Percentiles rank a stretch among this genome's conserved stretches.
phyloP scores from a whole-genome alignment of 2,113 vertebrate species.

The Raphicerus campestris region DNA sequence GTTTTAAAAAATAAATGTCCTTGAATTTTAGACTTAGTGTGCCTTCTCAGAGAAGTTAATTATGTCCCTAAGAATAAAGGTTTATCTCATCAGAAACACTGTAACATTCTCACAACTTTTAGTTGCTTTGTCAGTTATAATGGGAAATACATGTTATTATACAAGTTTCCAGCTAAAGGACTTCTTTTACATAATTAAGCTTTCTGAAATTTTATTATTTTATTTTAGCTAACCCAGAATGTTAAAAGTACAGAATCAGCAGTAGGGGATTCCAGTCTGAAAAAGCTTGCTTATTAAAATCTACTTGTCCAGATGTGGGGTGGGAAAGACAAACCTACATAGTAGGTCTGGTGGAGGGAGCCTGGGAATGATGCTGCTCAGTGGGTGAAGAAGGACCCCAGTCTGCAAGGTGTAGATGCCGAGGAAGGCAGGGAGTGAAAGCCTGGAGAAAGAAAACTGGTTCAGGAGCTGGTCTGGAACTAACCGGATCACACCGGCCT shows the following conservation, averaged over 20 bases:
- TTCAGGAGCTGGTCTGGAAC: not conserved
- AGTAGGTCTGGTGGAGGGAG: not conserved
- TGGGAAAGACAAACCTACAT: not conserved
- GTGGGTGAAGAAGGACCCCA: rapidly evolving
- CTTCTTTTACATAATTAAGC: conserved; percentile 54
- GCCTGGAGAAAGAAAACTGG: not conserved
- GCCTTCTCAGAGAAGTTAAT: conserved; percentile 64
- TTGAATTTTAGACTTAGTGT: conserved; percentile 40
- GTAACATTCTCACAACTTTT: conserved; percentile 19
- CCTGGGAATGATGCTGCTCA: rapidly evolving
- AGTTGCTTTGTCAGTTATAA: conserved; percentile 52
- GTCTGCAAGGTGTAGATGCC: not conserved
- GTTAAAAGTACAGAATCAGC: conserved; percentile 5
- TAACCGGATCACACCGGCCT: not conserved
- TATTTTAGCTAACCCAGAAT: conserved; percentile 24
- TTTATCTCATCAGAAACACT: conserved; percentile 51
- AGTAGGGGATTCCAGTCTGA: not conserved
- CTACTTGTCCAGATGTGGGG: not conserved
- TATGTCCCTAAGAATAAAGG: conserved; percentile 62
- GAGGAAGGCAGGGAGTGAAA: too few relatives aligned
- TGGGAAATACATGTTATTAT: conserved; percentile 51
- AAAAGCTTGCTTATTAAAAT: not conserved
- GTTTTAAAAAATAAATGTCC: conserved; percentile 58
- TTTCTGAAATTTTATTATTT: conserved; percentile 12
- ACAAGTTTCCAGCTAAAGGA: conserved; percentile 50